A percentile compares a stretch with the other conserved stretches of the same genome.
phyloP scores from a whole-genome alignment of 2,888 invertebrate genomes.

The Heliconius charithonia region DNA sequence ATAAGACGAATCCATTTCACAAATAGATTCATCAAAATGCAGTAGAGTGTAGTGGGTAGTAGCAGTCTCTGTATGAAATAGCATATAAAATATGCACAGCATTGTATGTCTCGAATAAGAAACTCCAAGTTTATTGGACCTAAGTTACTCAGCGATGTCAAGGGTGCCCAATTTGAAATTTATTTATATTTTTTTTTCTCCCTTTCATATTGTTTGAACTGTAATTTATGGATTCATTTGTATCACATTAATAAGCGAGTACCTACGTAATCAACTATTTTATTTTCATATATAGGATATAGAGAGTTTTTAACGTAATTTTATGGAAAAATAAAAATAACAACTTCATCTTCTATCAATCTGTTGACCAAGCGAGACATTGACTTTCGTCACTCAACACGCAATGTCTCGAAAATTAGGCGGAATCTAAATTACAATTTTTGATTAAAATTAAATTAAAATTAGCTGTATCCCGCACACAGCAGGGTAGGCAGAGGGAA shows the following conservation, averaged over 20 bases:
- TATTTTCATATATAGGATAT: not conserved
- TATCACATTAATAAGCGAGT: not conserved
- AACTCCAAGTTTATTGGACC: conserved; percentile 14
- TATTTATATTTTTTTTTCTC: not conserved
- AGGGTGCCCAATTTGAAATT: not conserved
- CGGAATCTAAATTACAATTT: too few species aligned
- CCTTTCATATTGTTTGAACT: not conserved
- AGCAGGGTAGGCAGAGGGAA: too few species aligned
- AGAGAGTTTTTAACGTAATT: not conserved
- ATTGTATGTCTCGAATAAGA: conserved; percentile 13
- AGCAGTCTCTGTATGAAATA: not conserved
- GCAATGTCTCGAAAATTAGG: too few species aligned
- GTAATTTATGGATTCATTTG: not conserved
- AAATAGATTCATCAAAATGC: not conserved
- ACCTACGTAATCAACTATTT: not conserved
- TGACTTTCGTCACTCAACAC: too few species aligned
- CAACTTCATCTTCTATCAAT: too few species aligned
- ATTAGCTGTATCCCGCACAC: too few species aligned
- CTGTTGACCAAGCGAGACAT: too few species aligned
- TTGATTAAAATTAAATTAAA: too few species aligned
- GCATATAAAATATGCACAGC: not conserved
- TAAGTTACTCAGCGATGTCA: not conserved
- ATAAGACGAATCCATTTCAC: not conserved
- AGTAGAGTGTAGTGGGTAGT: not conserved
- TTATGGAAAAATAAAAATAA: not conserved